Conservation (phyloP, 2,888 invertebrate species). For the Altica lythri region DNA sequence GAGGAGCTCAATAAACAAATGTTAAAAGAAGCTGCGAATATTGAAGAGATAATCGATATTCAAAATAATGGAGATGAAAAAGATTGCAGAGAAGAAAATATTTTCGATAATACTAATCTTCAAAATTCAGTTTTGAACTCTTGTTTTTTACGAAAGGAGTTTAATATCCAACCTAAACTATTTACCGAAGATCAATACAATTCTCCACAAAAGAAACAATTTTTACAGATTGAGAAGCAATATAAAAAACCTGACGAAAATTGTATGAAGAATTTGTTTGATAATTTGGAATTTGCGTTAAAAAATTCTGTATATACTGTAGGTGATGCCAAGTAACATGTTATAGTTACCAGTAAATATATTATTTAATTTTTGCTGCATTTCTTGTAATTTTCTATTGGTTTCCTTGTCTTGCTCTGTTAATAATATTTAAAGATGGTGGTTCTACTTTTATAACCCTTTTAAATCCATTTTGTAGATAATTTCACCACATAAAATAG, state of each 20-base stretch:
- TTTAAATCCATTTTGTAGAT: too few relatives aligned
- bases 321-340: conserved; percentile 13
- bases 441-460: too few relatives aligned
- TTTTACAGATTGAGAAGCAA: neutral
- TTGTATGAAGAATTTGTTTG: conserved; percentile 34
- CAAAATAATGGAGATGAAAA: neutral
- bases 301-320: conserved; percentile 43
- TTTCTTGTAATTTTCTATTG: too few relatives aligned
- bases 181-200: conserved; percentile 7
- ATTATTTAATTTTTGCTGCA: too few relatives aligned
- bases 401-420: too few relatives aligned
- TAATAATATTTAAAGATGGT: too few relatives aligned
- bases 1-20: neutral
- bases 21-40: conserved; percentile 12
- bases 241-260: conserved; percentile 17
- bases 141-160: conserved; percentile 46
- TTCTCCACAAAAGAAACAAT: conserved; percentile 6
- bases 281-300: conserved; percentile 34
- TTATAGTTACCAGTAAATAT: too few relatives aligned
- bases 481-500: too few relatives aligned
- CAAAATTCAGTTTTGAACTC: conserved; percentile 42
- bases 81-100: conserved; percentile 15
- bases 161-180: conserved; percentile 32
- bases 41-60: conserved; percentile 6
- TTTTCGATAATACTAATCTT: conserved; percentile 25